Evolutionary conservation across 1,140 invertebrate species (phyloP), one percentile per base, ranked within the genome.

Genomic region (Bombus consobrinus): DNA sequence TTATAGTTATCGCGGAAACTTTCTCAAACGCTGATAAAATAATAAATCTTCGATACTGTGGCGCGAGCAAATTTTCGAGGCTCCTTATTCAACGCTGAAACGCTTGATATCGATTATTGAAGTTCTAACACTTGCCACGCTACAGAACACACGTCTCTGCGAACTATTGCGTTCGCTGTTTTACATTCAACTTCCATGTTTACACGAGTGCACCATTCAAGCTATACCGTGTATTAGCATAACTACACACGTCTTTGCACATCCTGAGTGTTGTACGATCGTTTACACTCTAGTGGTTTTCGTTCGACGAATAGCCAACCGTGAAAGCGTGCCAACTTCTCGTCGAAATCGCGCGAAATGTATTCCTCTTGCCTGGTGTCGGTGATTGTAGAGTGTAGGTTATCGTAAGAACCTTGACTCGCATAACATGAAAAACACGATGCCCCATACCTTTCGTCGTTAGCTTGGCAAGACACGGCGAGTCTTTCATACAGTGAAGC

Each of bases 391-490:
- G 37, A 18, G 57, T 39, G 64, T 53, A 53, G 34, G 41, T 87
- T 83, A 87, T 77, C 75, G 59, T 79, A 84, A 88, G 47, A 83
- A 84, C 64, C 86, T 88, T 88, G 87, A 80, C 59, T 83, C 57
- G 37, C 28, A 6, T 9, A 53, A 32, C 62, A 32, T 32, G 53
- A 74, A 80, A 87, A 87, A 75, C 57, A 66, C 74, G 37, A 78
- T 76, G 64, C 62, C 28, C 59, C 68, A 73, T 68, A 62, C 47
- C 75, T 47, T 47, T 4, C 53, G 71, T 88, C 79, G 81, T 84
- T 80, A 75, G n/a, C n/a, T 18, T 6, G n/a, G n/a, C n/a, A 15
- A 32, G 62, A 32, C 62, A n/a, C 62, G 13, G 69, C 37, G 59
- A 78, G 62, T 37, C 64, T 88, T 80, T 80, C 72, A 6, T 37